Percentiles rank a stretch among this genome's conserved stretches.
phyloP scores from a whole-genome alignment of 2,797 vertebrate genomes.

The Galago senegalensis region DNA sequence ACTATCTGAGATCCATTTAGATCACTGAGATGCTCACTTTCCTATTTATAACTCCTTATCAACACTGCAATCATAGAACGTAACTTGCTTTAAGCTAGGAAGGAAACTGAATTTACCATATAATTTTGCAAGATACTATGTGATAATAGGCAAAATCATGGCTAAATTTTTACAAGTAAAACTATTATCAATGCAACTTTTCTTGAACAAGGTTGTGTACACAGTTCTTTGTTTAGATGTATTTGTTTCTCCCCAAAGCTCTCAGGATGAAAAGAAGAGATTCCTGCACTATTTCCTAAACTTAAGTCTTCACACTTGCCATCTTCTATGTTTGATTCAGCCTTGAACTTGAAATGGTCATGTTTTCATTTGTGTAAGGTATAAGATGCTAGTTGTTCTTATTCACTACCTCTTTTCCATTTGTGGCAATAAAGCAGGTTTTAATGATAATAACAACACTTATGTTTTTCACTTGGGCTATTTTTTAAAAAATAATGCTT shows the following conservation, averaged over 20 bases:
- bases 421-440: not conserved
- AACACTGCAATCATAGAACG: not conserved
- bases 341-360: not conserved
- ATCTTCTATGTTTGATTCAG: not conserved
- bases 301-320: not conserved
- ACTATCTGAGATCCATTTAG: conserved; percentile 8
- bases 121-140: not conserved
- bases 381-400: conserved; percentile 9
- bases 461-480: not conserved
- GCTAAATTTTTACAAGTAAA: not conserved
- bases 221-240: not conserved
- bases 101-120: conserved; percentile 16
- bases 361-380: not conserved
- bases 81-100: conserved; percentile 36
- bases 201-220: not conserved
- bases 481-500: not conserved
- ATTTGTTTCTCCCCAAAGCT: not conserved
- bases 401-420: not conserved
- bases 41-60: not conserved
- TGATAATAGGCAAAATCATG: conserved; percentile 25
- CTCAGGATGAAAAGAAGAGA: not conserved
- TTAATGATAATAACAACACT: not conserved
- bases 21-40: conserved; percentile 5
- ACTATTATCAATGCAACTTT: not conserved
- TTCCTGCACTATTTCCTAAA: not conserved